Conservation (phyloP, 2,797 vertebrate species). For the Tachyglossus aculeatus region DNA sequence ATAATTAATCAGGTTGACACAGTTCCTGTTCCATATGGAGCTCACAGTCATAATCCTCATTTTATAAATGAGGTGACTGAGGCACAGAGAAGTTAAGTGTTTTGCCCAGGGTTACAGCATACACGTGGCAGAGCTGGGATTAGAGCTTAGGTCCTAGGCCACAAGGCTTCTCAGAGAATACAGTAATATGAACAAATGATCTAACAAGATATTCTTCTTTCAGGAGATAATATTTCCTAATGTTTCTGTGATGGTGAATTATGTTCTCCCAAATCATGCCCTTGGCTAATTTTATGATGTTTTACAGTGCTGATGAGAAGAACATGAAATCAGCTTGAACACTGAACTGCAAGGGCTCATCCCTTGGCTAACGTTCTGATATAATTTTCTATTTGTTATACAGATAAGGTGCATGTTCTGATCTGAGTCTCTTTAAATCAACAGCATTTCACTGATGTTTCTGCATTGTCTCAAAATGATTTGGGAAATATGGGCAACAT, state of each 20-base stretch:
- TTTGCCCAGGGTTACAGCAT: too few species aligned
- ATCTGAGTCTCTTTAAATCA: background rate
- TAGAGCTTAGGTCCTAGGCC: too few species aligned
- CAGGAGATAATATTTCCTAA: background rate
- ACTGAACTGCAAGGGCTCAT: background rate
- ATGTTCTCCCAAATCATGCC: background rate
- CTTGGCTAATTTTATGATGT: background rate
- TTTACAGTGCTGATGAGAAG: background rate
- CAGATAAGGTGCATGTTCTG: background rate
- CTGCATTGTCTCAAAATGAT: background rate
- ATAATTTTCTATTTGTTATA: background rate
- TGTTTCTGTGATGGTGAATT: background rate
- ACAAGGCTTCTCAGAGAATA: too few species aligned
- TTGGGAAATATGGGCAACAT: conserved; percentile 6
- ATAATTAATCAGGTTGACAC: too few species aligned
- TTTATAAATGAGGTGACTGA: too few species aligned
- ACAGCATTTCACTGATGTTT: background rate
- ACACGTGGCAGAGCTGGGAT: too few species aligned
- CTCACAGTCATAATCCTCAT: too few species aligned
- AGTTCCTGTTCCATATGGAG: too few species aligned
- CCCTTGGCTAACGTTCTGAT: background rate
- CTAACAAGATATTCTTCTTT: background rate
- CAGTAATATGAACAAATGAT: too few species aligned
- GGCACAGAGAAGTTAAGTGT: too few species aligned
- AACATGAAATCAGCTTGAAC: background rate